Evolutionary conservation across 2,797 vertebrate genomes (phyloP), one percentile per base, ranked within the genome.

Genomic region (Chromis chromis): DNA sequence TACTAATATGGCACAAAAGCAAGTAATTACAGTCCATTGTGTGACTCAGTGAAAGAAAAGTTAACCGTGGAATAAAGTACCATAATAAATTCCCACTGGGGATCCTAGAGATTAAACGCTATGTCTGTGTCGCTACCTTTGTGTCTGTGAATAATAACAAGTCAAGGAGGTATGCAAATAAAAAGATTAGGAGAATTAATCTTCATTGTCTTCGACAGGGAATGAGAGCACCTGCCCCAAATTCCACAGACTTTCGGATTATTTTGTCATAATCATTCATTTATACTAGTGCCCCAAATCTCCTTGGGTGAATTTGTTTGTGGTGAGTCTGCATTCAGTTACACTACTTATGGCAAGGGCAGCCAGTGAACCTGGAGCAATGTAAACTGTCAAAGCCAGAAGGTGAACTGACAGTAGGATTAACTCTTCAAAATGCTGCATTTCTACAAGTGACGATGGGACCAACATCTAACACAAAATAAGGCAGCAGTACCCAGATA

Each of bases 201-300:
- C 73, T 80, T 33, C 24, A 74, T 79, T 83, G 76, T 82, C 63
- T 81, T 63, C 57, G 70, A 56, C 44, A 52, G 57, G 50, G 44
- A 86, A 82, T 67, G n/a, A 74, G 61, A 86, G 63, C 80, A 79
- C 78, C 68, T 74, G 78, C 60, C 67, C 77, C 66, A 63, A 76
- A 86, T 85, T 73, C 77, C 42, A 66, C 48, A 27, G 70, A 74
- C 66, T 59, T 75, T 65, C 62, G 76, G 71, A 81, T 76, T 76
- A 73, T 79, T 78, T 72, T 73, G 46, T 74, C 64, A 62, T 66
- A 72, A 83, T 70, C 55, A 79, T 70, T 82, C 17, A 74, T 74
- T 76, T 55, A 73, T 63, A 70, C 52, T 21, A 25, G 27, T 71
- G 56, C 42, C 60, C 72, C 24, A 64, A 27, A 53, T 68, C 44